Conservation (phyloP, 2,113 vertebrate species). For the Psilopsiagon aymara region DNA sequence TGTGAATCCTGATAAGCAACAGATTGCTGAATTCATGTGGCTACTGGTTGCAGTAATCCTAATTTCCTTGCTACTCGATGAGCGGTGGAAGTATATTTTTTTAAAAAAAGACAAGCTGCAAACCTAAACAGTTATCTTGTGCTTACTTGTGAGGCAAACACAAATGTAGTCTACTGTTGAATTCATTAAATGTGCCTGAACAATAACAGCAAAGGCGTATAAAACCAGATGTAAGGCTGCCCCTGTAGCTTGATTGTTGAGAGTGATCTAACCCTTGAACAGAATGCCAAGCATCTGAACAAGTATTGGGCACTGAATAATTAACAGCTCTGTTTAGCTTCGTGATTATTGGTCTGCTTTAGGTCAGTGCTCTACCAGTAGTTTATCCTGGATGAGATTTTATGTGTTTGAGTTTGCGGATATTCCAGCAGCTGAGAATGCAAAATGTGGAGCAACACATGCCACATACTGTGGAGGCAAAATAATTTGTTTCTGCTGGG, state of each 20-base stretch:
- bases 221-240: neutral
- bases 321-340: neutral
- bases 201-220: neutral
- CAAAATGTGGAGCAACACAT: neutral
- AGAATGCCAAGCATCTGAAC: neutral
- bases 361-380: neutral
- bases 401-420: neutral
- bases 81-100: neutral
- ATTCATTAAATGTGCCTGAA: neutral
- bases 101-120: neutral
- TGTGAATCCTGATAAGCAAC: neutral
- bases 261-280: neutral
- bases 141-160: neutral
- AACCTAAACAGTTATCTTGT: neutral
- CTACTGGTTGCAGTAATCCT: neutral
- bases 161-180: neutral
- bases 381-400: neutral
- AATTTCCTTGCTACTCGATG: neutral
- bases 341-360: neutral
- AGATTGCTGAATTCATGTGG: neutral
- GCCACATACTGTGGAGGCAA: neutral
- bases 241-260: neutral
- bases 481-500: neutral
- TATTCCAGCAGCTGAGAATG: neutral
- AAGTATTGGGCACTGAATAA: neutral